Evolutionary conservation across 2,888 invertebrate species (phyloP), one percentile per base, ranked within the genome.

Genomic region (Automeris io): DNA sequence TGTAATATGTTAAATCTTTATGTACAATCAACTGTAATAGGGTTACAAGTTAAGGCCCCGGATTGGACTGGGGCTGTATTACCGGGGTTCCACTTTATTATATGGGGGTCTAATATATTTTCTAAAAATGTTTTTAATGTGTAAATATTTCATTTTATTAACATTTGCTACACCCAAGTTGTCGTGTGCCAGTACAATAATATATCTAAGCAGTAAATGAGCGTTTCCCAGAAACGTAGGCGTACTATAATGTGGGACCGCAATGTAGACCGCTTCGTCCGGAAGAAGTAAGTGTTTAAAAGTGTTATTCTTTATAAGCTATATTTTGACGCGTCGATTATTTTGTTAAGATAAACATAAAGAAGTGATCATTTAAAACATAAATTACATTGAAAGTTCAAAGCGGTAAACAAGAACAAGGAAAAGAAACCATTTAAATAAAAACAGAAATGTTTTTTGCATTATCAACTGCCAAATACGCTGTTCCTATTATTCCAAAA

Each of bases 191-290:
- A 49, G 61, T 68, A 58, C 68, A 70, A 72, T 70, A 73, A 66
- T 70, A 70, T 74, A 70, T 70, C 71, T 70, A 68, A 74, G 66
- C 53, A 57, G 48, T 58, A 67, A 68, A 73, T 61, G 61, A 65
- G 65, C 54, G 50, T 56, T 81, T 80, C 79, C 57, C 65, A 75
- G 79, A 77, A 79, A 67, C 72, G 76, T 77, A 70, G 73, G 61
- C 57, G 41, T 48, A 44, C 42, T 46, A 13, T 8, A 51, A 54
- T 54, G 57, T 49, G 51, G 45, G 48, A 42, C 45, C 39, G 37
- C 47, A 49, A 80, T 64, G 61, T 79, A 66, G 78, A 80, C 69
- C 80, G 62, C 43, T 57, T 57, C 63, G 62, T 43, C 56, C 57
- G 61, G 55, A 70, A 68, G 56, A 62, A 29, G 24, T 18, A 33